Percentiles rank a stretch among this genome's conserved stretches.
These are phyloP conservation scores for Pseudochirops cupreus DNA, from an alignment of 2,797 vertebrate species.

Conservation along the genomic window DNA sequence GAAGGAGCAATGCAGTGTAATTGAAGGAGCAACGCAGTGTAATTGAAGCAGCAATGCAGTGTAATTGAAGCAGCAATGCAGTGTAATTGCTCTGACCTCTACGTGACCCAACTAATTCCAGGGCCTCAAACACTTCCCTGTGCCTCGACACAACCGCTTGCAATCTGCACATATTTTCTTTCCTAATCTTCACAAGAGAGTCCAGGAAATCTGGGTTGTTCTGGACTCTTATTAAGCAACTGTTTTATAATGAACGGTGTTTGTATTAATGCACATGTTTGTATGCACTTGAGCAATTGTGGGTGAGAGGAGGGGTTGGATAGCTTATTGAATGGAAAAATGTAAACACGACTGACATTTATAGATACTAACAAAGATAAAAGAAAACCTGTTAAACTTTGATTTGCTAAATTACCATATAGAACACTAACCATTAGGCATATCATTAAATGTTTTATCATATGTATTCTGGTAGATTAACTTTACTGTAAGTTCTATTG, in stretches of 20 bases:
- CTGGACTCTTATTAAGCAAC: not conserved
- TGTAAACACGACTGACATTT: not conserved
- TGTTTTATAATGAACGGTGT: not conserved
- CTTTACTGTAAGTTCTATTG: not conserved
- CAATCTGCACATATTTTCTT: too few relatives aligned
- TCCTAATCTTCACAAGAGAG: too few relatives aligned
- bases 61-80: too few relatives aligned
- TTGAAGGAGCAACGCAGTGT: too few relatives aligned
- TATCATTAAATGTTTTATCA: not conserved
- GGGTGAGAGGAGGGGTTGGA: not conserved
- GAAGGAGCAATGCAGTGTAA: too few relatives aligned
- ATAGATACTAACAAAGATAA: not conserved
- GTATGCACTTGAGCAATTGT: not conserved
- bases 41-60: too few relatives aligned
- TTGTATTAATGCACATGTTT: not conserved
- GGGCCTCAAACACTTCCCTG: too few relatives aligned
- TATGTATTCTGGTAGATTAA: not conserved
- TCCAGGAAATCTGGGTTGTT: not conserved
- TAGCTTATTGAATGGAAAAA: not conserved
- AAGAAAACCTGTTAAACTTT: not conserved
- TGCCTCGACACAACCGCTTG: too few relatives aligned
- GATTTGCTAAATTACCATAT: not conserved
- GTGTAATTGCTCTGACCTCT: too few relatives aligned
- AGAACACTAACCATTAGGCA: not conserved
- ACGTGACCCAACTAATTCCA: too few relatives aligned